Evolutionary conservation across 2,113 vertebrate species (phyloP).

Genomic region (Pygoscelis antarcticus): DNA sequence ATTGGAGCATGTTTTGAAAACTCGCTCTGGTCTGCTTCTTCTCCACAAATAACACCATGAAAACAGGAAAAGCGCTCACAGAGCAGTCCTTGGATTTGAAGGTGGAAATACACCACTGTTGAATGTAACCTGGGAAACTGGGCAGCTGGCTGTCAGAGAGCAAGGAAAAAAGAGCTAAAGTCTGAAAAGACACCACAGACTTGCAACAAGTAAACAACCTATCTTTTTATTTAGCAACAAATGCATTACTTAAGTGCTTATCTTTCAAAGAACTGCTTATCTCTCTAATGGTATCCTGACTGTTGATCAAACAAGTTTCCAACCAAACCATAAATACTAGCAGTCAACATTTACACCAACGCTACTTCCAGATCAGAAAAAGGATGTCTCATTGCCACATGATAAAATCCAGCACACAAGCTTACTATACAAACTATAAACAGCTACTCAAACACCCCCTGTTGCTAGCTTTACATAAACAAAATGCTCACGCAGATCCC

Average conservation of each 20-base stretch:
- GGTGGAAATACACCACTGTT: background rate
- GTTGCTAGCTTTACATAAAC: background rate
- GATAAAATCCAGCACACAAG: background rate
- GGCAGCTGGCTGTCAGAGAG: background rate
- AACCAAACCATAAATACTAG: background rate
- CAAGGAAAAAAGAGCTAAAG: background rate
- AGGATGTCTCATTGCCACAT: constrained; percentile 37
- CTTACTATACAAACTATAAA: constrained; percentile 3
- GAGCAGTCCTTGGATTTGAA: background rate
- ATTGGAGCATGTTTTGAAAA: constrained; percentile 59
- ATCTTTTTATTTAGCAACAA: background rate
- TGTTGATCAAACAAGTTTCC: background rate
- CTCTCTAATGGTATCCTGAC: background rate
- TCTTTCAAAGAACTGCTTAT: background rate
- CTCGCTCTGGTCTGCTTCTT: background rate
- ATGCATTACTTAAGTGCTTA: background rate
- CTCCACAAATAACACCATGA: constrained; percentile 15
- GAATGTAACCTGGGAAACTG: constrained; percentile 11
- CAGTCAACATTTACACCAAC: background rate
- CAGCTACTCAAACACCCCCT: constrained; percentile 15
- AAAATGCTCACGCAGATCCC: background rate
- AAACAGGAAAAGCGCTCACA: constrained; percentile 23
- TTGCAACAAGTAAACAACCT: background rate
- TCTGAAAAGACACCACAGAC: background rate
- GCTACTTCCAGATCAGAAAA: background rate